Conservation (phyloP, 2,888 invertebrate species). For the Sclerodermus sp. region DNA sequence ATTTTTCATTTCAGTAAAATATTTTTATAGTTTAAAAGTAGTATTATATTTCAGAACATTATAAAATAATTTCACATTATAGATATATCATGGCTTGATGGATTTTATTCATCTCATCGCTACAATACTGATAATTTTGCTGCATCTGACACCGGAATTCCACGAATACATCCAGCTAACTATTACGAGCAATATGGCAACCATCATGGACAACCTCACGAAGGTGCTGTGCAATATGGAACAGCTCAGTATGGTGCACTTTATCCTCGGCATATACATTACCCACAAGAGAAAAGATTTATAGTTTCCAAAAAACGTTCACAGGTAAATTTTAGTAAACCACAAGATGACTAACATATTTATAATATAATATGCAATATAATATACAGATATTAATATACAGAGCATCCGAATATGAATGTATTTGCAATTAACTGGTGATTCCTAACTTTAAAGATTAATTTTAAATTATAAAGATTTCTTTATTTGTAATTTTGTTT, state of each 20-base stretch:
- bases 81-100: conserved; percentile 48
- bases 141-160: conserved; percentile 38
- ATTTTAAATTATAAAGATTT: too few species aligned
- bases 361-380: too few species aligned
- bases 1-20: too few species aligned
- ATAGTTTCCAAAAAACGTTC: conserved; percentile 49
- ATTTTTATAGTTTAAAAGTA: too few species aligned
- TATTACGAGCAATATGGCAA: conserved; percentile 44
- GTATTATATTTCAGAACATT: too few species aligned
- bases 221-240: conserved; percentile 34
- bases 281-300: conserved; percentile 49
- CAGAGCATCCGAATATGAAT: too few species aligned
- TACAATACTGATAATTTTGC: conserved; percentile 32
- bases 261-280: conserved; percentile 40
- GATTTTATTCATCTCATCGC: conserved; percentile 34
- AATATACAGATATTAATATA: too few species aligned
- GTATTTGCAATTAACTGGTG: too few species aligned
- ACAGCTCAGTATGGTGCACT: conserved; percentile 38
- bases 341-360: too few species aligned
- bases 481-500: too few species aligned
- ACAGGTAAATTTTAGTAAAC: conserved; percentile 41
- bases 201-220: conserved; percentile 38
- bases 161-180: conserved; percentile 37
- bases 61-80: too few species aligned
- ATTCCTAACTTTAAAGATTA: too few species aligned